phyloP scores from a whole-genome alignment of 2,888 invertebrate genomes.

The Romanomermis culicivorax region DNA sequence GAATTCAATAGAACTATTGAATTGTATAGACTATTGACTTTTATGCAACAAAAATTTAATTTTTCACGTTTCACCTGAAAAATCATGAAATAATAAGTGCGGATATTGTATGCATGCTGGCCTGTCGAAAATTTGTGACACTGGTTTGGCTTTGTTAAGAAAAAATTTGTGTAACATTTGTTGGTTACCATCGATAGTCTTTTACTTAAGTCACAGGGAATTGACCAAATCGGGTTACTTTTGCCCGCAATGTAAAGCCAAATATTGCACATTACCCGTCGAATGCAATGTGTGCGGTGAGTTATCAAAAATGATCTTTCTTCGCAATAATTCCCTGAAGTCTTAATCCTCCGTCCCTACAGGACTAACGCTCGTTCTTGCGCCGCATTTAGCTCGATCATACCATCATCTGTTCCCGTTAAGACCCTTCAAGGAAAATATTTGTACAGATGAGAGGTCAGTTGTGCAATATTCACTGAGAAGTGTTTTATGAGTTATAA shows the following conservation, averaged over 20 bases:
- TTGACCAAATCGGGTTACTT: constrained; percentile 30
- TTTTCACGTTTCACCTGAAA: no score
- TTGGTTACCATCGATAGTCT: no score
- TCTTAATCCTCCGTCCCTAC: neutral
- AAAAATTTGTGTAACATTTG: no score
- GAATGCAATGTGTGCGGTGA: constrained; percentile 75
- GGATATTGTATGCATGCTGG: no score
- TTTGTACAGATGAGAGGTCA: constrained; percentile 8
- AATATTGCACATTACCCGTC: constrained; percentile 90
- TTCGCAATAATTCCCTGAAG: neutral
- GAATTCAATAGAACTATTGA: no score
- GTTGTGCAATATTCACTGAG: no score
- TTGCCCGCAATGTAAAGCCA: constrained; percentile 65
- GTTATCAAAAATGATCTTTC: constrained; percentile 13
- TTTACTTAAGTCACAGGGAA: constrained; percentile 14
- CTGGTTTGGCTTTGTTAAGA: no score
- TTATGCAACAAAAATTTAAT: no score
- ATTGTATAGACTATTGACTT: no score
- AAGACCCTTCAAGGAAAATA: constrained; percentile 53
- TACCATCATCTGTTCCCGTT: constrained; percentile 93
- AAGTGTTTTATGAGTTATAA: no score
- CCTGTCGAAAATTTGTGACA: no score
- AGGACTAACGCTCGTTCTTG: constrained; percentile 76
- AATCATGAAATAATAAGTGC: no score
- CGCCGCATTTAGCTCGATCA: constrained; percentile 86